A percentile compares a stretch with the other conserved stretches of the same genome.
Conservation (phyloP, 2,113 vertebrate species). For the Misgurnus mizolepis region DNA sequence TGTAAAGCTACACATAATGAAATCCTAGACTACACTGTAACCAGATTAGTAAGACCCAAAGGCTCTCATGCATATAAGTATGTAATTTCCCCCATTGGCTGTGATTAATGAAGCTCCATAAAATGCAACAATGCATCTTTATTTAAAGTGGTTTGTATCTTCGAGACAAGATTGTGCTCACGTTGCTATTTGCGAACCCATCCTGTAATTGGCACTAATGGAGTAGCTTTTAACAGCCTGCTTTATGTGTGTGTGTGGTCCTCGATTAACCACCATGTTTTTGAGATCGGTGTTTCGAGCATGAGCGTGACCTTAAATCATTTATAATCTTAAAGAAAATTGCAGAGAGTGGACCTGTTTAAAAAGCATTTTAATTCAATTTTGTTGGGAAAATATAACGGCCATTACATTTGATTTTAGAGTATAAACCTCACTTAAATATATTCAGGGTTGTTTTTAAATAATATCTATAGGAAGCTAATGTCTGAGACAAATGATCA, state of each 20-base stretch:
- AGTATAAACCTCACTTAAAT: no score
- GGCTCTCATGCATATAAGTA: slow-evolving; percentile 23
- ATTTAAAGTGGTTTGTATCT: slow-evolving; percentile 7
- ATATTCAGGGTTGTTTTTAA: no score
- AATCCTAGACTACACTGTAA: neutral
- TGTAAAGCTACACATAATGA: neutral
- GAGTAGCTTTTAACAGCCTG: neutral
- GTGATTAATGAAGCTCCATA: slow-evolving; percentile 35
- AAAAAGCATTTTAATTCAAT: no score
- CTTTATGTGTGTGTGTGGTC: slow-evolving; percentile 3
- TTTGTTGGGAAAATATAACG: no score
- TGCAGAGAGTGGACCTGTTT: neutral
- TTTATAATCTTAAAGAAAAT: no score
- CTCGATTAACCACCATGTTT: neutral
- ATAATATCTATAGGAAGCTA: no score
- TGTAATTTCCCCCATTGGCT: slow-evolving; percentile 24
- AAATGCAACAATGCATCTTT: slow-evolving; percentile 31
- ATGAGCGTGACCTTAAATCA: neutral
- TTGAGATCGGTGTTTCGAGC: neutral
- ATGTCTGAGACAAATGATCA: no score
- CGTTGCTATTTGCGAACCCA: slow-evolving; percentile 4
- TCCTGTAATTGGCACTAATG: neutral
- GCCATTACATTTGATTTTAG: no score
- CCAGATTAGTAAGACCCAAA: neutral
- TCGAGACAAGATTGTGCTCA: neutral